A percentile compares a stretch with the other conserved stretches of the same genome.
Evolutionary conservation across 2,797 vertebrate genomes (phyloP).

Genomic region (Chiloscyllium punctatum): DNA sequence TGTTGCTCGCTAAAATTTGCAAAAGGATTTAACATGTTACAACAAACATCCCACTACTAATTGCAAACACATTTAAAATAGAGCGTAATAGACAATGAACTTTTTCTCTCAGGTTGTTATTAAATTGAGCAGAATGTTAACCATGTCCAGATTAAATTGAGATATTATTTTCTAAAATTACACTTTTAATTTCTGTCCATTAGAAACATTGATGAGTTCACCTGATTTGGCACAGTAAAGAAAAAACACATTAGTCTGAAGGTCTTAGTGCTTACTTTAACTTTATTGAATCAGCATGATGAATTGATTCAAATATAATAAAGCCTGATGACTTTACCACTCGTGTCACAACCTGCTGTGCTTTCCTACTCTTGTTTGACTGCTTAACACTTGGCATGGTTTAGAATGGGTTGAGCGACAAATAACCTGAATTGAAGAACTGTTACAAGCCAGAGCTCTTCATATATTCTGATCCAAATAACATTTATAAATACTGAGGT

Average conservation of each 20-base stretch:
- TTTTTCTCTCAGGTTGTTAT: neutral
- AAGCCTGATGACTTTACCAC: neutral
- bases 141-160: neutral
- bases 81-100: neutral
- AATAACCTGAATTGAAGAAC: neutral
- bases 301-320: neutral
- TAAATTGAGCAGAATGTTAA: neutral
- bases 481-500: neutral
- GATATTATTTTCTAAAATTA: neutral
- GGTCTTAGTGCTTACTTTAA: neutral
- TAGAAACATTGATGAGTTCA: neutral
- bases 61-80: slow-evolving; percentile 28
- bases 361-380: neutral
- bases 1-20: neutral
- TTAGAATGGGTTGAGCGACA: neutral
- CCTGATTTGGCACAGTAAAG: neutral
- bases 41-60: neutral
- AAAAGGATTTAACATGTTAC: neutral
- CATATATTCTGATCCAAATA: neutral
- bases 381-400: neutral
- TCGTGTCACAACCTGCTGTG: neutral
- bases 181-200: neutral
- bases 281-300: neutral
- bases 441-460: neutral
- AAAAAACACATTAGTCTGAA: neutral